Evolutionary conservation across 2,113 vertebrate species (phyloP), one percentile per base, ranked within the genome.

Genomic region (Theristicus caerulescens): DNA sequence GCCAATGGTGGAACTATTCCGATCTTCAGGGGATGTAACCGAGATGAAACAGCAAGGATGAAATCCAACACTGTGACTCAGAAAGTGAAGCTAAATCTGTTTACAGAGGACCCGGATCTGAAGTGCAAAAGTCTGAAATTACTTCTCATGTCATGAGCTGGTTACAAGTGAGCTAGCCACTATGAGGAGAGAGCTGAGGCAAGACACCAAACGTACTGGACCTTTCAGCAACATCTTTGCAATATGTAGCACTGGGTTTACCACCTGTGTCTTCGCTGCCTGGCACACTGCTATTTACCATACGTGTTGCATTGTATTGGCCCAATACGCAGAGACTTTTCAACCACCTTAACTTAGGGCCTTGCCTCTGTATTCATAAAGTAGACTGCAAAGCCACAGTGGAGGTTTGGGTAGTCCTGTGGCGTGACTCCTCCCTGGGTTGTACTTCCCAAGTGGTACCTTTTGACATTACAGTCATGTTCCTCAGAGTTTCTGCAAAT

Each of bases 161-260:
- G 34, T 54, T 38, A 16, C 4, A 44, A 19, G 29, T 20, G 15
- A 64, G 25, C 7, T 31, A 67, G 14, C 3, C 11, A 6, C 15
- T 15, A 6, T 9, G 29, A 74, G n/a, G 19, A 67, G 52, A 58
- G 5, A 79, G 22, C 1, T 5, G 67, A 77, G 36, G 16, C 16
- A n/a, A 70, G 21, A 49, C 0, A 2, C 5, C 0, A 1, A 11
- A 17, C 3, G 3, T 42, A 14, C 8, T 13, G 61, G 10, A 13
- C 25, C 27, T 46, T 64, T 64, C 66, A 76, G n/a, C 19, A 57
- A 3, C 16, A 13, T 34, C 27, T 58, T 51, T 85, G 51, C n/a
- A 19, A 11, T 40, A 14, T 10, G 6, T 34, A 66, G 36, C 20
- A 7, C 11, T 44, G 20, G 4, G 44, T 70, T 74, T 66, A 44